Base-by-base conservation (phyloP, 53 echinoderm and acorn worm genomes). In the Paracentrotus lividus region DNA sequence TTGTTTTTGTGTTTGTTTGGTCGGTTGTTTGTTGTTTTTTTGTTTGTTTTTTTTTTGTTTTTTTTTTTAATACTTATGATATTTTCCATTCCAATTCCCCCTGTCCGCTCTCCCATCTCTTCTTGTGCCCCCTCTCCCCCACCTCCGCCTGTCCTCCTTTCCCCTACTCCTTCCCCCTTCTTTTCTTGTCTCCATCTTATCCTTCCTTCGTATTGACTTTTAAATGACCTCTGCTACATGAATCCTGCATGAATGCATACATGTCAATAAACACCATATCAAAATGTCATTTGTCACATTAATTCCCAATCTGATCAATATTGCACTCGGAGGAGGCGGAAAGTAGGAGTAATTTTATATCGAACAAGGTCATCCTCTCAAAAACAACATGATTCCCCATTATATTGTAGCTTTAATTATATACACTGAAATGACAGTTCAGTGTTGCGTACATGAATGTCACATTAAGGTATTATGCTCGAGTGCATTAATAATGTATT, bases 151-250 rank as follows among this genome's bases (percentile, higher is more conserved):
- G 3, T 20, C 20, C 21, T 23, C n/a, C 26, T 31, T 10, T 29
- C 84, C 8, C 27, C 4, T 49, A 2, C 51, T 0, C 16, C 84
- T 84, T 0, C 34, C 8, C 1, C 2, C 26, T 57, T 21, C 57
- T 57, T 57, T 57, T 57, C 57, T 20, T 20, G 18, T 57, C 57
- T 57, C 57, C 20, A 51, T 51, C 12, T 12, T 12, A 51, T 51
- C 12, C 15, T 52, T 57, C 20, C 16, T 13, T 18, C 20, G 21
- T 57, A 57, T 57, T 57, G 18, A 10, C 20, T 57, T 57, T 57
- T 21, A 38, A 69, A 40, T 69, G 72, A 72, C 12, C 72, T 72
- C 72, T 38, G 36, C 72, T 72, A 36, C 72, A 36, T 72, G 72
- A 72, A 18, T 38, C 40, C 0, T 21, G 40, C 40, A 72, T 72